Base-by-base conservation (phyloP, 1,140 invertebrate species). In the Pogonognathellus flavescens region DNA sequence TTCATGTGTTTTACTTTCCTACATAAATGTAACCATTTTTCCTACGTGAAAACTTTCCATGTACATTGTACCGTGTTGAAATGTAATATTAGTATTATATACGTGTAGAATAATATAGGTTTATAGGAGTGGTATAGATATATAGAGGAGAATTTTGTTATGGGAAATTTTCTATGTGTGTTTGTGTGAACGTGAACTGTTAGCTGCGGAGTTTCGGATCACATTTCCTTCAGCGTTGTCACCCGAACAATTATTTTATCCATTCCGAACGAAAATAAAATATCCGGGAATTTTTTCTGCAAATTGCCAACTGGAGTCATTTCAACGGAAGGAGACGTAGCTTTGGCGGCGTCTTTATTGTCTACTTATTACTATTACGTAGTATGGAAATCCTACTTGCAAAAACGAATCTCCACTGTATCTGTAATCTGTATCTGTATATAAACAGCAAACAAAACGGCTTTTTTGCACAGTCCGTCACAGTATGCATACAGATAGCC, bases 221-320 rank as follows among this genome's bases (percentile, higher is more conserved):
- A 31, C 31, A 31, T 76, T 76, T 49, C 70, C 70, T 18, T 14
- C 31, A 41, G 4, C 16, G 70, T 76, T 76, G 70, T 76, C 70
- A 76, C 70, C n/a, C 31, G n/a, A 50, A 49, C 25, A 49, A 76
- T 50, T 76, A 25, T 50, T 76, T 76, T 76, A 76, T 76, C 70
- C 41, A 50, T 76, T 50, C 31, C 16, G 41, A 50, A 18, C n/a
- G 16, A 76, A 50, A 76, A 76, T 76, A 76, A 76, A 76, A 76
- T 76, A 76, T 76, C 70, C 70, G 41, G 41, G 41, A n/a, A 49
- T 31, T 41, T 9, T 76, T 50, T 76, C 31, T 13, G 13, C 70
- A 76, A 76, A 76, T 76, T 76, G 70, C 41, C 70, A 16, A 41
- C 10, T 9, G 20, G 66, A 31, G 66, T 70, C 22, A 76, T 76